Base-by-base conservation (phyloP, 2,113 vertebrate species). In the Passer domesticus region DNA sequence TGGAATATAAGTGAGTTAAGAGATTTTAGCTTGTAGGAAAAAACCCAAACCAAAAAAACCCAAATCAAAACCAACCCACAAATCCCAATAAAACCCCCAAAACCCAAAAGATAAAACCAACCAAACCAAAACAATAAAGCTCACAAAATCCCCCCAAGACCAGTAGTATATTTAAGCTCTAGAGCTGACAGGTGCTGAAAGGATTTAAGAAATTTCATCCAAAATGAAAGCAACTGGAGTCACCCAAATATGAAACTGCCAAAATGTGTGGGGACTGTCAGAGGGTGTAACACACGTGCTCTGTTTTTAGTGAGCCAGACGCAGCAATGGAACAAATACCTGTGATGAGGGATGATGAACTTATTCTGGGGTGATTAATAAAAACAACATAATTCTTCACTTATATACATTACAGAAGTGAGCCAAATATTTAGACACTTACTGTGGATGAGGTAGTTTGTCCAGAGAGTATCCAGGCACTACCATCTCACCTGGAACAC, bases 391-490 rank as follows among this genome's bases (percentile, higher is more conserved):
- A 6, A 77, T 92, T 94, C 67, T 74, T 89, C 52, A 23, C 68
- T 92, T 80, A 63, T 39, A 59, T 59, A 41, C 49, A 17, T 76
- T 63, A 73, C 4, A 92, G 55, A 74, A 77, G 39, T 1, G 2
- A 87, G 82, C 41, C 58, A 89, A 95, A 84, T 49, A 56, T 84
- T 84, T 75, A 83, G 43, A 58, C 19, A 28, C 50, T 96, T 84
- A 47, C 30, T 73, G 30, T 47, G 44, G 47, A 63, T 63, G 44
- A 88, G 35, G n/a, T 20, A 63, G 37, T 41, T 77, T 74, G 79
- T 88, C 35, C 75, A 55, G 68, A 88, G 44, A 86, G 47, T 12
- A 83, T 74, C 33, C 39, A 90, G 39, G 43, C 6, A 0, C 35
- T 70, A 67, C 43, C 21, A 68, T 90, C 28, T 91, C 76, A 86